These are phyloP conservation scores for Casuarius casuarius DNA, from an alignment of 2,113 vertebrate species.

Conservation along the genomic window DNA sequence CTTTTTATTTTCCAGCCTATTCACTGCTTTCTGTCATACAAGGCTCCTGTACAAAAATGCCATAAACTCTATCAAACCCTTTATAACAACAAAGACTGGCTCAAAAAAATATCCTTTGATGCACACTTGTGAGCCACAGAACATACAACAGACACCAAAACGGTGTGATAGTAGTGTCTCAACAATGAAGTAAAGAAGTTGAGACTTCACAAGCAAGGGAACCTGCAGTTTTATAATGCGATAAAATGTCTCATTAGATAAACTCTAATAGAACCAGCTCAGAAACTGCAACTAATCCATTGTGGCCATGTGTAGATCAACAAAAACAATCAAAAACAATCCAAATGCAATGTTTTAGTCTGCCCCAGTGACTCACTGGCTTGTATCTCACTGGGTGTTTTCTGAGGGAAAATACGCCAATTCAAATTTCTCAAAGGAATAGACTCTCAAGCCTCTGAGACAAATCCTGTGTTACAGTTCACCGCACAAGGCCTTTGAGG, in stretches of 20 bases:
- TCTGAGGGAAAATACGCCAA: background rate
- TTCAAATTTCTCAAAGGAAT: background rate
- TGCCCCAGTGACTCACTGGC: background rate
- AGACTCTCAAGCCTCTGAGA: background rate
- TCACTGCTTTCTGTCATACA: constrained; percentile 31
- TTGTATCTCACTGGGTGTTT: background rate
- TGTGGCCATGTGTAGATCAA: background rate
- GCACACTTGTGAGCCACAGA: background rate
- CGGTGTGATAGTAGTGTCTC: background rate
- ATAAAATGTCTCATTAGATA: constrained; percentile 14
- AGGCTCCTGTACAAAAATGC: constrained; percentile 26
- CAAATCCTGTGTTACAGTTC: background rate
- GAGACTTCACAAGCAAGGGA: background rate
- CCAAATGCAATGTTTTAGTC: background rate
- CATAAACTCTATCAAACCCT: constrained; percentile 5
- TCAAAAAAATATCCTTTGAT: background rate
- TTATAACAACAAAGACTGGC: background rate
- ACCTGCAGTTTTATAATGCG: background rate
- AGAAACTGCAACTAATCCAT: constrained; percentile 10
- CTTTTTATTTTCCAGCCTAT: constrained; percentile 40
- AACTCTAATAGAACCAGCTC: background rate
- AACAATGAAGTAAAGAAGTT: background rate
- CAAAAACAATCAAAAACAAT: background rate
- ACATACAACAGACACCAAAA: background rate
- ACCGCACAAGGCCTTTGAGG: background rate